These are phyloP conservation scores for Spodoptera exigua DNA, from an alignment of 2,888 invertebrate species.

Conservation along the genomic window DNA sequence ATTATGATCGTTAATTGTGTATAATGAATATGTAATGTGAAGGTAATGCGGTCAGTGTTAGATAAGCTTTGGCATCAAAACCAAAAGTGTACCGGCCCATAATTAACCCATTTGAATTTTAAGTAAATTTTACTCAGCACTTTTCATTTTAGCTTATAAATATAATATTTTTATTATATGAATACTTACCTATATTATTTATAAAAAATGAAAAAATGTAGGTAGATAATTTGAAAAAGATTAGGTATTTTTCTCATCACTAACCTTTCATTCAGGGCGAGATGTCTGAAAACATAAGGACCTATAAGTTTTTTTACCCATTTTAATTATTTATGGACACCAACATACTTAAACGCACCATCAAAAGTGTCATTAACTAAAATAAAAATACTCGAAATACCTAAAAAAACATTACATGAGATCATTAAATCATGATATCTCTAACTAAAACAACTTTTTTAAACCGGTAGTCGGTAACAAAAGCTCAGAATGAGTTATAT, in stretches of 20 bases:
- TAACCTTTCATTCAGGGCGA: too few species aligned
- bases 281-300: background rate
- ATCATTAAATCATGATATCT: conserved; percentile 51
- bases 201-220: too few species aligned
- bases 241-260: too few species aligned
- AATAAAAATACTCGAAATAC: conserved; percentile 42
- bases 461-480: conserved; percentile 80
- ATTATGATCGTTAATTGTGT: conserved; percentile 21
- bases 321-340: background rate
- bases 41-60: background rate
- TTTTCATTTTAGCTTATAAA: too few species aligned
- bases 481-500: conserved; percentile 79
- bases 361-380: conserved; percentile 22
- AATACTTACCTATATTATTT: too few species aligned
- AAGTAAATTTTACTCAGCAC: too few species aligned
- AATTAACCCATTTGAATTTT: too few species aligned
- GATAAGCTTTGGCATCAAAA: background rate
- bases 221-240: too few species aligned
- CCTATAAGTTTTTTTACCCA: too few species aligned
- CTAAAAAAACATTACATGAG: conserved; percentile 34
- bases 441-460: conserved; percentile 63
- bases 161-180: too few species aligned
- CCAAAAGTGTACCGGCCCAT: background rate
- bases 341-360: conserved; percentile 7
- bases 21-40: conserved; percentile 8